Conservation (phyloP, 2,888 invertebrate genomes). For the Drosophila vallismaia region DNA sequence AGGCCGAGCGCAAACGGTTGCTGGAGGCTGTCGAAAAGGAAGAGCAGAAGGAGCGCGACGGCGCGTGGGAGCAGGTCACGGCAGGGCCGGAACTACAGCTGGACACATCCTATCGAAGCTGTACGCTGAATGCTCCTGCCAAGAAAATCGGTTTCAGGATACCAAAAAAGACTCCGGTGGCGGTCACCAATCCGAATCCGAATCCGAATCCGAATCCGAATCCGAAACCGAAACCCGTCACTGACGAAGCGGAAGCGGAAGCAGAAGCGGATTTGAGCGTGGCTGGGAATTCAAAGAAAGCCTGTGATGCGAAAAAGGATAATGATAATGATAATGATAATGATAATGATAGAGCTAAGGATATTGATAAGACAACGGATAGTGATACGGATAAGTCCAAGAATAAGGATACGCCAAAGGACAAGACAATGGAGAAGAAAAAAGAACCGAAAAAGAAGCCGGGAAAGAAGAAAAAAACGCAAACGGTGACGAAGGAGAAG, state of each 20-base stretch:
- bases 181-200: not conserved
- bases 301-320: conserved; percentile 25
- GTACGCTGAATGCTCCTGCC: conserved; percentile 35
- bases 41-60: no score
- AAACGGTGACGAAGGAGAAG: no score
- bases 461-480: not conserved
- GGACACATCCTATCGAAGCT: conserved; percentile 79
- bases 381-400: not conserved
- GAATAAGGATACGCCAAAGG: not conserved
- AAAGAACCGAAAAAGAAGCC: not conserved
- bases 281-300: conserved; percentile 10
- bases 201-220: not conserved
- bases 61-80: no score
- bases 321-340: conserved; percentile 17
- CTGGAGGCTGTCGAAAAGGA: conserved; percentile 38
- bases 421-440: not conserved
- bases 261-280: no score
- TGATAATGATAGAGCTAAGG: not conserved
- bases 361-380: conserved; percentile 16
- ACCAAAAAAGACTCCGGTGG: conserved; percentile 58
- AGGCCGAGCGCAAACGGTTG: conserved; percentile 9
- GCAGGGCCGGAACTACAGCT: conserved; percentile 40
- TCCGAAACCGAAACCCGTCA: not conserved
- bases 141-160: conserved; percentile 78
- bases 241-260: not conserved